Base-by-base conservation (phyloP, 2,797 vertebrate species). In the Telmatherina bonti region DNA sequence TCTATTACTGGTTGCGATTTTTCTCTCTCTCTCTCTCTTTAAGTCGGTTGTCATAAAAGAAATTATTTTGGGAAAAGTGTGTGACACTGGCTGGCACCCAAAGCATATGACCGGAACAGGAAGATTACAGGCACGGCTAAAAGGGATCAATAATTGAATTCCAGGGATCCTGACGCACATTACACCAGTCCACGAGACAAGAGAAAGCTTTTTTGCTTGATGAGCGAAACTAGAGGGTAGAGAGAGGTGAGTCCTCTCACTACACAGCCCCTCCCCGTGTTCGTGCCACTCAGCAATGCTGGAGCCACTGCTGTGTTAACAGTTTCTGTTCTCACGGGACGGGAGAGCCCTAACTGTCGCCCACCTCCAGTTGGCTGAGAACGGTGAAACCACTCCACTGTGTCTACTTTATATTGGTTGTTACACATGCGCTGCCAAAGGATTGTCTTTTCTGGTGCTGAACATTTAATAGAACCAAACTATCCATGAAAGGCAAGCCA, bases 61-160 rank as follows among this genome's bases (percentile, higher is more conserved):
- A 89, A 91, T 89, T 27, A 88, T 91, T 89, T 89, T 81, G 86
- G 84, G 83, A 71, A 79, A 88, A 71, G 80, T 78, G 85, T 86
- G 88, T 85, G 85, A 87, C 85, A 88, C 85, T 90, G 85, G 87
- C 90, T 82, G 77, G 89, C 85, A 85, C 86, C 86, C 88, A 88
- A 84, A 88, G 85, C 88, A 84, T 82, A 88, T 88, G 90, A 92
- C 88, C 90, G 87, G 87, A 87, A 89, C 82, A 85, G 85, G 85
- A 82, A 89, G 89, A 92, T 93, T 91, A 89, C 88, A 87, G 91
- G 90, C 89, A 72, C 79, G 56, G 83, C 91, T 92, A 92, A 92
- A 92, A 93, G 83, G 84, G 89, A 94, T 85, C 89, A 83, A 87
- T 94, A 94, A 94, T 94, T 92, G 90, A 93, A 94, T 94, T 93